These are phyloP conservation scores for Ochlodes sylvanus DNA, from an alignment of 2,888 invertebrate species.

Conservation along the genomic window DNA sequence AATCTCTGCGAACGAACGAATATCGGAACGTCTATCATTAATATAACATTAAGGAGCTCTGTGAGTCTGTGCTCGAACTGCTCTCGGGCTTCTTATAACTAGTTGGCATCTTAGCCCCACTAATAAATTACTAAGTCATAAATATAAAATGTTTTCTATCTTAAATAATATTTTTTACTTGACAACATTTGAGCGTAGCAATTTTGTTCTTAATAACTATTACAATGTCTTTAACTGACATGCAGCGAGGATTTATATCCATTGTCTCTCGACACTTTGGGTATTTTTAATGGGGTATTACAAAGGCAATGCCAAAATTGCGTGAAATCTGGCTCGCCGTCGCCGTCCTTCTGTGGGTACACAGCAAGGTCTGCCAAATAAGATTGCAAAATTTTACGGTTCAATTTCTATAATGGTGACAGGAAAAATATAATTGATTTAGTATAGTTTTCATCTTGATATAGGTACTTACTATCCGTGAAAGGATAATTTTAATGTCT, in stretches of 20 bases:
- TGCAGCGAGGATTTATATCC: constrained; percentile 29
- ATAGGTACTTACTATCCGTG: too few species aligned
- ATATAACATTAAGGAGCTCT: constrained; percentile 13
- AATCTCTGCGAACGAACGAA: constrained; percentile 6
- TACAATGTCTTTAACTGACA: constrained; percentile 30
- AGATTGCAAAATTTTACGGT: constrained; percentile 30
- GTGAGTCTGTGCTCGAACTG: neutral
- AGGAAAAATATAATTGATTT: constrained; percentile 23
- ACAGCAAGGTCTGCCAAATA: constrained; percentile 36
- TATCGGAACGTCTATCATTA: constrained; percentile 22
- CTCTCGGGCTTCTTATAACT: constrained; percentile 40
- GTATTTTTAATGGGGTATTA: constrained; percentile 33
- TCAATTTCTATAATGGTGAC: constrained; percentile 31
- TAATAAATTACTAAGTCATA: constrained; percentile 17
- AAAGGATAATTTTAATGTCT: too few species aligned
- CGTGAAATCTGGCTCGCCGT: constrained; percentile 27
- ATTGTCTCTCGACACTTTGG: constrained; percentile 31
- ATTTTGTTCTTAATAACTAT: constrained; percentile 30
- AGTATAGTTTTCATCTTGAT: neutral
- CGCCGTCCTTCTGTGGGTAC: constrained; percentile 31
- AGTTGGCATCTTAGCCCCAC: constrained; percentile 19
- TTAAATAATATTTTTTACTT: constrained; percentile 16
- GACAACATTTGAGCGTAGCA: constrained; percentile 27
- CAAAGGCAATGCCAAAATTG: constrained; percentile 36
- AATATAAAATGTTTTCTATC: constrained; percentile 16